Evolutionary conservation across 1,140 invertebrate genomes (phyloP), one percentile per base, ranked within the genome.

Genomic region (Pogonomyrmex californicus): DNA sequence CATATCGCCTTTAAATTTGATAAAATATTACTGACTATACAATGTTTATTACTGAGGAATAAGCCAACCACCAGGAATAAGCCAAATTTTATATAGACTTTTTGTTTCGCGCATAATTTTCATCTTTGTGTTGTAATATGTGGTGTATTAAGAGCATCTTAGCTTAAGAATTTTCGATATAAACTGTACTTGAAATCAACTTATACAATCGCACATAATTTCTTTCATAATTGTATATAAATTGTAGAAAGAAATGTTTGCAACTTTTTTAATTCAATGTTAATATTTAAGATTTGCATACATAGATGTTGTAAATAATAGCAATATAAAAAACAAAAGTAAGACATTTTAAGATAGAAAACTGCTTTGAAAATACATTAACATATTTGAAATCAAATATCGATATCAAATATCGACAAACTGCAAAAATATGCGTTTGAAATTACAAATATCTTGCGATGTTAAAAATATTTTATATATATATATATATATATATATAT

Each of bases 11-110:
- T 73, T 60, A 47, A 83, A 41, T 14, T 60, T 6, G 14, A 70
- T 47, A 58, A 30, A 82, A 83, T 71, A 71, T 83, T 73, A 6
- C 68, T 54, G 4, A 41, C 66, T 73, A 73, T 82, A 73, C 6
- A 56, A 47, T 33, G 33, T 49, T 60, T 83, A 83, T 83, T 73
- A 60, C 54, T 47, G 66, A 49, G 30, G 38, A 83, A 83, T 73
- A 83, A 83, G 60, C 68, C 17, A 33, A 44, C 38, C 41, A n/a
- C n/a, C n/a, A n/a, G n/a, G n/a, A n/a, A n/a, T n/a, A n/a, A n/a
- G n/a, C n/a, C 44, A n/a, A 83, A 83, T 73, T 83, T 60, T 30
- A 83, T 68, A 2, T 14, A 56, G 6, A 4, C n/a, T 62, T 5
- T 82, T 49, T 60, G n/a, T 83, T 47, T 71, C 2, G 4, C 47